Base-by-base conservation (phyloP, 1,140 invertebrate species). In the Cryptotermes secundus region DNA sequence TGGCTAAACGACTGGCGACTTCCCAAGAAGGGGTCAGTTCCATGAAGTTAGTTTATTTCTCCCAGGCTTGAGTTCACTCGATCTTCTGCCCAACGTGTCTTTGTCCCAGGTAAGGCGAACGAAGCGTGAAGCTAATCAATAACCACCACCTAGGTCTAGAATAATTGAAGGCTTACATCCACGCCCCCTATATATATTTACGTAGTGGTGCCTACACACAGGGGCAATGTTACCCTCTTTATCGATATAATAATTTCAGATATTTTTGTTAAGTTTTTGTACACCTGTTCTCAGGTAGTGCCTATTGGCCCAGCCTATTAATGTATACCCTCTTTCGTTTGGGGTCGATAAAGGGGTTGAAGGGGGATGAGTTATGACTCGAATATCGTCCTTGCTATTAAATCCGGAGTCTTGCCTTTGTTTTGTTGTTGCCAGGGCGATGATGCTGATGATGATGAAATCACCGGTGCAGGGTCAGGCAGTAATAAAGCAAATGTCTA, bases 261-360 rank as follows among this genome's bases (percentile, higher is more conserved):
- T 65, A n/a, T 65, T 65, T 59, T n/a, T n/a, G 59, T 65, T n/a
- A 65, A n/a, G 59, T 65, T 65, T 65, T 65, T 65, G 26, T 65
- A 65, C 59, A 65, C 59, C 59, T 65, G 59, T 65, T n/a, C 59
- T 31, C 59, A 65, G 59, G 59, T 65, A 65, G 59, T n/a, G 12
- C 19, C n/a, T 65, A 65, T 65, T 26, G 19, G 59, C n/a, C 26
- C 24, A n/a, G 59, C 3, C 59, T 65, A n/a, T 65, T 65, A 65
- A 65, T 65, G 59, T 65, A n/a, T 16, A 65, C 59, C 26, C 59
- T 12, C 59, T n/a, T 65, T 65, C 2, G 26, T 65, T 31, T 16
- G 59, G 19, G 1, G 59, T n/a, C 2, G 59, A 31, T 2, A 31
- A 4, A 26, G 45, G 12, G 59, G 59, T 65, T 65, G 19, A 65